A percentile compares a stretch with the other conserved stretches of the same genome.
Evolutionary conservation across 2,113 vertebrate genomes (phyloP).

Genomic region (Tamias sibiricus): DNA sequence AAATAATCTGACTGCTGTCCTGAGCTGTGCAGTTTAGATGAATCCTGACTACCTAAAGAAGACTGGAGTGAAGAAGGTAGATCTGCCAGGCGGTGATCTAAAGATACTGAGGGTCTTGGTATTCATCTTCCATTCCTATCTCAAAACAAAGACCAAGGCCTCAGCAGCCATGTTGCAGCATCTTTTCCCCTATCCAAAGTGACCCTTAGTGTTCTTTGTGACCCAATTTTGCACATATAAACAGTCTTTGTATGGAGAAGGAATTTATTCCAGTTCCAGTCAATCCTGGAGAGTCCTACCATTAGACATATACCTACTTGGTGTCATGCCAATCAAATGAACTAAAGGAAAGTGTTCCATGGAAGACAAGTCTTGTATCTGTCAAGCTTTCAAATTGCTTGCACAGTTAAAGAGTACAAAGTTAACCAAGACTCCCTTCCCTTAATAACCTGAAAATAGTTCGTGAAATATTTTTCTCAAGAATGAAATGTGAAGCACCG

Average conservation of each 20-base stretch:
- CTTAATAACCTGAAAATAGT: constrained; percentile 39
- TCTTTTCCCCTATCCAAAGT: background rate
- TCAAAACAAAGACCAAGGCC: background rate
- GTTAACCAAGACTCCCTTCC: constrained; percentile 12
- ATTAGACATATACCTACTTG: background rate
- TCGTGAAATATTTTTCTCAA: constrained; percentile 23
- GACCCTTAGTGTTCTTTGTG: background rate
- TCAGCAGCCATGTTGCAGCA: background rate
- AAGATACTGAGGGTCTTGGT: background rate
- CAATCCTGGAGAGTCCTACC: background rate
- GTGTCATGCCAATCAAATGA: background rate
- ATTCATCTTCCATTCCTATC: background rate
- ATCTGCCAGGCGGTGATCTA: background rate
- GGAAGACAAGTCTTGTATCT: background rate
- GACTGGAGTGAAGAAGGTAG: background rate
- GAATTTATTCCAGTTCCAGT: background rate
- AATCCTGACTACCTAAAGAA: background rate
- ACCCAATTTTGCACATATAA: background rate
- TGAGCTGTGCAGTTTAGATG: background rate
- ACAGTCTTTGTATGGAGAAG: background rate
- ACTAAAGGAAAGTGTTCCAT: constrained; percentile 9
- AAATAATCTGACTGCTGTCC: background rate
- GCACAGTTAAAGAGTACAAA: constrained; percentile 18
- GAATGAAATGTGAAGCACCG: constrained; percentile 6
- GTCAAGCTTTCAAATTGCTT: constrained; percentile 1